Base-by-base conservation (phyloP, 2,888 invertebrate species). In the Oeneis ivallda region DNA sequence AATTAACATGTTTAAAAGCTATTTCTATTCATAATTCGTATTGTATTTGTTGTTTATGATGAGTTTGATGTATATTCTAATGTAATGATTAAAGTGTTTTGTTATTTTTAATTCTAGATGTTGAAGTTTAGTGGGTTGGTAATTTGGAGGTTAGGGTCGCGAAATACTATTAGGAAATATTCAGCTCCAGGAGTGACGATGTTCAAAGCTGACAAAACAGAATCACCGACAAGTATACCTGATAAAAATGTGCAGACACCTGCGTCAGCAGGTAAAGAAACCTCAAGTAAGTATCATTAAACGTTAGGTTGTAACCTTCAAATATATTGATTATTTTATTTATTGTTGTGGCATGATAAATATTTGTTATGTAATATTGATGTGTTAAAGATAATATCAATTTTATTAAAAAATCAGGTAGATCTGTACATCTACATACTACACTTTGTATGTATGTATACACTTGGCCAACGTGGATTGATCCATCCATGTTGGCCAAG, bases 171-270 rank as follows among this genome's bases (percentile, higher is more conserved):
- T 65, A 81, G 87, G 68, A 85, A 85, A 67, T 90, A 87, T 70
- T 85, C 88, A 0, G 79, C 79, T 43, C 96, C 97, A 78, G 97
- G 97, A 9, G 96, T 97, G 13, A 95, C 96, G 11, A 96, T 96
- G 52, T 95, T 96, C 17, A 96, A 94, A 49, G 96, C 95, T 9
- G 96, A 87, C 15, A 87, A 87, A 70, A 65, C 83, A 19, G 85
- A 85, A 11, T 64, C 80, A 13, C 72, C 82, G 49, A 79, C 77
- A 62, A 79, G 72, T 58, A 68, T 82, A 32, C 49, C 80, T 11
- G 82, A 82, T 26, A 82, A 84, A 68, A 76, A 70, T 61, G 26
- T 73, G 2, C 63, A 47, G 61, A 67, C 10, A 75, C 34, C 56
- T 47, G 11, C 43, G 15, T 37, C 63, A 13, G 32, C 49, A 2